Conservation (phyloP, 2,797 vertebrate species). For the Graptemys geographica region DNA sequence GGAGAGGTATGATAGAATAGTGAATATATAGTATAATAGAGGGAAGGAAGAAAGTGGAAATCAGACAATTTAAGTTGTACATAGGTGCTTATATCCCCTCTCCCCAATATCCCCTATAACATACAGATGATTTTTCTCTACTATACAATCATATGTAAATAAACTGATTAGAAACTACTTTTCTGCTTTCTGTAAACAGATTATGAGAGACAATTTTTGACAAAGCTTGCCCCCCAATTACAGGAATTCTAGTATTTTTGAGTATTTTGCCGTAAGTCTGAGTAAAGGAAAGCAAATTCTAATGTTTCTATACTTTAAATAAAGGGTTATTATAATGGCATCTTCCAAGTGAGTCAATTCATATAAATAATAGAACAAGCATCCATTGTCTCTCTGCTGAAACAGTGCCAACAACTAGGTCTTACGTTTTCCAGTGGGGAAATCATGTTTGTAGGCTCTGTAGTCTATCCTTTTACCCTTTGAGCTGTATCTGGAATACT, state of each 20-base stretch:
- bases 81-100: background rate
- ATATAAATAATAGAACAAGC: constrained; percentile 78
- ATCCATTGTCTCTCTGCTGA: constrained; percentile 64
- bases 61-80: background rate
- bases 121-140: background rate
- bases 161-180: constrained; percentile 12
- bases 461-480: constrained; percentile 30
- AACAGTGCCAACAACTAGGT: constrained; percentile 48
- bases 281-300: constrained; percentile 73
- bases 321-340: constrained; percentile 64
- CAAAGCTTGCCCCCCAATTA: constrained; percentile 48
- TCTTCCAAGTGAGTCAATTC: constrained; percentile 75
- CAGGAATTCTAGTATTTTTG: constrained; percentile 59
- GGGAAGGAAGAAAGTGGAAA: background rate
- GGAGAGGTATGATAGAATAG: background rate
- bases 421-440: constrained; percentile 55
- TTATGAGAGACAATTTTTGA: constrained; percentile 18
- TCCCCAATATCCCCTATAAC: background rate
- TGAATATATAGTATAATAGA: background rate
- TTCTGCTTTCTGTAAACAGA: constrained; percentile 41
- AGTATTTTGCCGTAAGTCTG: constrained; percentile 56
- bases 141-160: constrained; percentile 4
- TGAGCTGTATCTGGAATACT: background rate
- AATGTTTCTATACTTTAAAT: constrained; percentile 67
- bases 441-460: constrained; percentile 45